Conservation (phyloP, 2,888 invertebrate species). For the Tipula helvola region DNA sequence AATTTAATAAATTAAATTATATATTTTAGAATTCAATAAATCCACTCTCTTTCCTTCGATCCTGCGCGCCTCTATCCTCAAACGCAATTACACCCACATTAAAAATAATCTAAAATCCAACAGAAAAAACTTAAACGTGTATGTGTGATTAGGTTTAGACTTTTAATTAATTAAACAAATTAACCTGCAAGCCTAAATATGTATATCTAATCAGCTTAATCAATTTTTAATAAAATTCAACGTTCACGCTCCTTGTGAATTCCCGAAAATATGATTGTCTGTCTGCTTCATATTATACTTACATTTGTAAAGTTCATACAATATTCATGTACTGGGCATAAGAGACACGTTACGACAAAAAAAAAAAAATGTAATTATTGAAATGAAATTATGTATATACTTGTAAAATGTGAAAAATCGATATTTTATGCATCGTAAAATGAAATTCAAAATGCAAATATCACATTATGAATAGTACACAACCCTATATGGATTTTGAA, state of each 20-base stretch:
- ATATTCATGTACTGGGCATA: background rate
- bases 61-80: conserved; percentile 6
- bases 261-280: background rate
- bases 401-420: background rate
- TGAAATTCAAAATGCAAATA: background rate
- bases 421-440: background rate
- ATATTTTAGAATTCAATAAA: background rate
- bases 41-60: background rate
- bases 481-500: too few species aligned
- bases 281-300: background rate
- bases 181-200: background rate
- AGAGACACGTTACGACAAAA: background rate
- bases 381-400: background rate
- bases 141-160: background rate
- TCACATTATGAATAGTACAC: background rate
- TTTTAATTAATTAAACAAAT: background rate
- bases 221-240: background rate
- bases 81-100: conserved; percentile 4
- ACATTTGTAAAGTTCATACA: background rate
- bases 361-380: background rate
- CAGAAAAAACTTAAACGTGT: background rate
- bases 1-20: background rate
- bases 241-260: background rate
- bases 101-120: background rate
- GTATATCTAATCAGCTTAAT: background rate